These are phyloP conservation scores for Steinernema feltiae DNA, from an alignment of 1,140 invertebrate species.

Conservation along the genomic window DNA sequence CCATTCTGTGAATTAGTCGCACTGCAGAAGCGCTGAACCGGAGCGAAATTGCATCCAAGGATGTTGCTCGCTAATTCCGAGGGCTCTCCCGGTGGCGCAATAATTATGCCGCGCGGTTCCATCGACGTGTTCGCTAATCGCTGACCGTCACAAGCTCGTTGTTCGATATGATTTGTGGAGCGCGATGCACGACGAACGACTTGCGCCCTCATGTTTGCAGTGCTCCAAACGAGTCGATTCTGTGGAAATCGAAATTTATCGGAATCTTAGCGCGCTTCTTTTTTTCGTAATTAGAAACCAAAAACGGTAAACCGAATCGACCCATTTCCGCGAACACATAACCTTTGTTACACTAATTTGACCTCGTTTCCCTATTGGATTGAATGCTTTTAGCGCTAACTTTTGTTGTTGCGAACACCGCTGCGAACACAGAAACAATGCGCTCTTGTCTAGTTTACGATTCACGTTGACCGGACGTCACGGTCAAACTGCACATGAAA, in stretches of 20 bases:
- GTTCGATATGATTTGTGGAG: neutral
- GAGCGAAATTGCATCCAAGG: neutral
- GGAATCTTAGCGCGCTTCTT: neutral
- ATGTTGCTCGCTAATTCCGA: neutral
- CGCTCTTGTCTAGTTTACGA: neutral
- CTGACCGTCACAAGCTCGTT: neutral
- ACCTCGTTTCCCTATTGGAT: neutral
- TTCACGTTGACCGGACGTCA: too few species aligned
- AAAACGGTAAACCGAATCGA: neutral
- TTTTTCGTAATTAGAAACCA: neutral
- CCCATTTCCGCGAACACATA: neutral
- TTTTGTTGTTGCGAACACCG: too few species aligned
- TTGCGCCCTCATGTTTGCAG: too few species aligned
- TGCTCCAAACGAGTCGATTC: neutral
- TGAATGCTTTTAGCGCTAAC: neutral
- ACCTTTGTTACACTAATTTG: neutral
- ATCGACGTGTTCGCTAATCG: slow-evolving; percentile 13
- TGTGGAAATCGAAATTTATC: neutral
- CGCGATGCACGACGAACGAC: too few species aligned
- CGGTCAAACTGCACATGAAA: too few species aligned
- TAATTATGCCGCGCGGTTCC: neutral
- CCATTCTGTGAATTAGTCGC: neutral
- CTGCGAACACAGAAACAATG: too few species aligned
- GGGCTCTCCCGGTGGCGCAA: neutral
- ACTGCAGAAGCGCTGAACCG: neutral